These are phyloP conservation scores for Microplitis deprimator DNA, from an alignment of 2,888 invertebrate species.

Conservation along the genomic window DNA sequence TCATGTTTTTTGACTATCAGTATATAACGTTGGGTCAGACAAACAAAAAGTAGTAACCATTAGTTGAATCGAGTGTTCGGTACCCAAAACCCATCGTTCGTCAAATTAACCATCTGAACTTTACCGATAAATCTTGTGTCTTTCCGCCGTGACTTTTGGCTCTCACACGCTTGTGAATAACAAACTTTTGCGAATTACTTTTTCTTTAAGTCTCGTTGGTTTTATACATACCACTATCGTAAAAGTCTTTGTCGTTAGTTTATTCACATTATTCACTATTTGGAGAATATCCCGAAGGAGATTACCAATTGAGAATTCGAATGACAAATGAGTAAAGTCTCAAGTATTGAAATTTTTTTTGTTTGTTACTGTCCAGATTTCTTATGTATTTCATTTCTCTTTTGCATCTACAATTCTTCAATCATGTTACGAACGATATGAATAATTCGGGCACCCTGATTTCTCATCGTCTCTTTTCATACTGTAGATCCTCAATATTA, in stretches of 20 bases:
- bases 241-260: conserved; percentile 20
- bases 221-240: conserved; percentile 21
- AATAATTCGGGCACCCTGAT: conserved; percentile 35
- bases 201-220: conserved; percentile 9
- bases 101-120: conserved; percentile 57
- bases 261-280: conserved; percentile 28
- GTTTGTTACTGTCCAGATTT: conserved; percentile 25
- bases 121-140: conserved; percentile 55
- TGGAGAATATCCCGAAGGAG: conserved; percentile 27
- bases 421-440: conserved; percentile 32
- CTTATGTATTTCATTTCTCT: not conserved
- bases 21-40: conserved; percentile 16
- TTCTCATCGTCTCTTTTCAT: not conserved
- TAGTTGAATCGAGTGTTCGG: conserved; percentile 21
- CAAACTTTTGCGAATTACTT: conserved; percentile 44
- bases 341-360: conserved; percentile 14
- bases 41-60: conserved; percentile 24
- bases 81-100: conserved; percentile 50
- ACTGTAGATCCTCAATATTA: conserved; percentile 12
- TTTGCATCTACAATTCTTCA: not conserved
- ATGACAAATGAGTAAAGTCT: conserved; percentile 16
- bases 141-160: conserved; percentile 43
- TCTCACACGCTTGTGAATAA: conserved; percentile 19
- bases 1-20: conserved; percentile 25
- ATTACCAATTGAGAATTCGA: conserved; percentile 36